Evolutionary conservation across 1,140 invertebrate species (phyloP), one percentile per base, ranked within the genome.

Genomic region (Bemisia tabaci): DNA sequence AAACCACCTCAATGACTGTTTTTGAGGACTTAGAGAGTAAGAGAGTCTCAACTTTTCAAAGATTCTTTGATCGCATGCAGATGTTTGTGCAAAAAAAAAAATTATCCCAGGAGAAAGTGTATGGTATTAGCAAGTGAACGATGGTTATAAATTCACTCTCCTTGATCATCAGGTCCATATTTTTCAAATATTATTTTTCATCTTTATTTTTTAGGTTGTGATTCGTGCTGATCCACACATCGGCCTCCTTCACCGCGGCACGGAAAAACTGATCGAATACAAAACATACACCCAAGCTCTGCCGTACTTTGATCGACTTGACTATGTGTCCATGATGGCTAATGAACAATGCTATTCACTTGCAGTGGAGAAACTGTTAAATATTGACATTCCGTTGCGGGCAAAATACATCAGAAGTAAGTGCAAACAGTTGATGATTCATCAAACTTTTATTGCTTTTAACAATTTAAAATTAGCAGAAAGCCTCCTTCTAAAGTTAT

Each of bases 271-370:
- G 1, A 98, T 98, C 69, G 96, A 99, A 79, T 94, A 98, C 76
- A 99, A 99, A 79, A 98, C 96, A 0, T 99, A 97, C 76, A 93
- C 88, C 2, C 94, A 98, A 80, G 95, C 95, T 0, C 78, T 99
- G 65, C 97, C 97, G 0, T 99, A 98, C 77, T 97, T 98, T 77
- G 96, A 98, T 81, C 86, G 97, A 1, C 81, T 99, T n/a, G 97
- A 99, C 78, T 99, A 99, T 75, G 95, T 98, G 0, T 98, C 95
- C 1, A 98, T 98, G 95, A 98, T 99, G 96, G 94, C 90, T 79
- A 98, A 98, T 78, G 97, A 99, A 77, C 95, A 98, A 74, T 94
- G 91, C 73, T 99, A 90, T 78, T 95, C 94, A 12, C 74, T 99
- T 63, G 95, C 96, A 5, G 87, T 99, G 11, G 96, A 99, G 77